Evolutionary conservation across 2,888 invertebrate genomes (phyloP).

Genomic region (Oxyteleia sp.): DNA sequence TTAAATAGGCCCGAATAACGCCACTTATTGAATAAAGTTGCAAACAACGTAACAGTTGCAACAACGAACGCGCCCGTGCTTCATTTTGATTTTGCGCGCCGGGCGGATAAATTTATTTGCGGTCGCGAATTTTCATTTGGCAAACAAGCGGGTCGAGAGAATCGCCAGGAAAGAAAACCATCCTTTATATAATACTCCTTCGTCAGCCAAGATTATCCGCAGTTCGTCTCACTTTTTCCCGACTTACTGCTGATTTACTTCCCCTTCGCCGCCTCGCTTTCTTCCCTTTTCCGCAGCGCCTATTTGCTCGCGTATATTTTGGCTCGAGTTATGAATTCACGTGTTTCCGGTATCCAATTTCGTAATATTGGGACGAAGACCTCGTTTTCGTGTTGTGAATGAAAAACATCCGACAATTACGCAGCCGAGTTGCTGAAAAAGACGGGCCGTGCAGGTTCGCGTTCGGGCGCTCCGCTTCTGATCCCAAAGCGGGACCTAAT

Average conservation of each 20-base stretch:
- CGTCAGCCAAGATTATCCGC: slow-evolving; percentile 82
- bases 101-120: slow-evolving; percentile 77
- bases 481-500: not conserved
- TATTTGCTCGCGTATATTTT: slow-evolving; percentile 62
- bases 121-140: slow-evolving; percentile 63
- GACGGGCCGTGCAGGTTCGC: too few species aligned
- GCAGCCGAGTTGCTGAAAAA: too few species aligned
- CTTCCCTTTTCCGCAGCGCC: slow-evolving; percentile 34
- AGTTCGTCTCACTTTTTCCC: slow-evolving; percentile 71
- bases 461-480: too few species aligned
- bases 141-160: slow-evolving; percentile 72
- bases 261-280: slow-evolving; percentile 28
- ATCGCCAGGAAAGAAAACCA: slow-evolving; percentile 78
- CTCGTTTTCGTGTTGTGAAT: slow-evolving; percentile 70
- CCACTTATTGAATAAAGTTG: slow-evolving; percentile 50
- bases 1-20: slow-evolving; percentile 35
- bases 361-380: slow-evolving; percentile 77
- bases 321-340: slow-evolving; percentile 73
- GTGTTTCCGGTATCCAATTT: slow-evolving; percentile 70
- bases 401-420: slow-evolving; percentile 46
- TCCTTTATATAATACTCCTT: slow-evolving; percentile 83
- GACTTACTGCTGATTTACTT: slow-evolving; percentile 55
- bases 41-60: slow-evolving; percentile 29
- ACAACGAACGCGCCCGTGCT: slow-evolving; percentile 43
- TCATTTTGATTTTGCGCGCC: slow-evolving; percentile 58